Conservation (phyloP, 2,113 vertebrate species). For the Budorcas taxicolor region DNA sequence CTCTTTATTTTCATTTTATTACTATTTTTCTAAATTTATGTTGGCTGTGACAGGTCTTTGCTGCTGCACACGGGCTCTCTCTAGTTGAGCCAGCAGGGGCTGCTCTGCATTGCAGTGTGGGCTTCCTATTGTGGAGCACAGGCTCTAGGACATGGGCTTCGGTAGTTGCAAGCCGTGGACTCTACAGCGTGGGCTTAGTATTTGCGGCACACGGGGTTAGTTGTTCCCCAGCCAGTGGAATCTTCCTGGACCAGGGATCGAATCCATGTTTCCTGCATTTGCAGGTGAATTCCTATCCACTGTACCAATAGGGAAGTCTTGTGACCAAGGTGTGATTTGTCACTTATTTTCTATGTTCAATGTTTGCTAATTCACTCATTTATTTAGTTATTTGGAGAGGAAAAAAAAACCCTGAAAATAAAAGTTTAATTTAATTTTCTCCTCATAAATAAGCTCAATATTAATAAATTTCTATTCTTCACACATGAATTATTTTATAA, state of each 20-base stretch:
- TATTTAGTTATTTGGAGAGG: neutral
- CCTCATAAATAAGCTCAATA: neutral
- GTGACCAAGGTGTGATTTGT: neutral
- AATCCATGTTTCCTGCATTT: neutral
- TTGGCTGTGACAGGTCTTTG: neutral
- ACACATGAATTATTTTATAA: neutral
- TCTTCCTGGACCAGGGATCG: neutral
- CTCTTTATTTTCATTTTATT: neutral
- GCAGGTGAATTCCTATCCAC: neutral
- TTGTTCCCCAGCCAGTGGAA: neutral
- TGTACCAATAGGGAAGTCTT: neutral
- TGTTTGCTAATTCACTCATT: neutral
- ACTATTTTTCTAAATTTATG: neutral
- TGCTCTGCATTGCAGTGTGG: neutral
- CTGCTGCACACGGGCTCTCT: neutral
- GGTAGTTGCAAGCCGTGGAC: rapidly evolving
- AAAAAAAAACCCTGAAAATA: neutral
- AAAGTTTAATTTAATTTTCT: neutral
- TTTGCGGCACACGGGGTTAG: neutral
- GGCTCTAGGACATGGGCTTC: neutral
- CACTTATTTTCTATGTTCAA: neutral
- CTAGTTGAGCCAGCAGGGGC: neutral
- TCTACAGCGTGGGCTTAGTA: neutral
- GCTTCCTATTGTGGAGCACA: neutral
- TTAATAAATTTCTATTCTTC: neutral